phyloP scores from a whole-genome alignment of 2,888 invertebrate species.

The Drosophila leonis region DNA sequence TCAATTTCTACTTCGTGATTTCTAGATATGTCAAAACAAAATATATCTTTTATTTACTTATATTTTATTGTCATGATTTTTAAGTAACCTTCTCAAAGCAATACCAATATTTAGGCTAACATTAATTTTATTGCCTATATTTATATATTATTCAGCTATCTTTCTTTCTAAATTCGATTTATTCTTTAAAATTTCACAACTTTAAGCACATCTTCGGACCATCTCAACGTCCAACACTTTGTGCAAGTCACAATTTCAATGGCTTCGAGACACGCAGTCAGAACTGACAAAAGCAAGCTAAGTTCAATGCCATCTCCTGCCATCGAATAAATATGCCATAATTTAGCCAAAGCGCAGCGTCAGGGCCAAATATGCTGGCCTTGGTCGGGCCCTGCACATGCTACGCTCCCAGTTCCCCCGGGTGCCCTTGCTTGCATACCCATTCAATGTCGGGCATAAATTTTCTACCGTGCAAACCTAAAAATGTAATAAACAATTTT shows the following conservation, averaged over 20 bases:
- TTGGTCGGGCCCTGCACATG: conserved; percentile 35
- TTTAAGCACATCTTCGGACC: not conserved
- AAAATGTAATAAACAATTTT: conserved; percentile 70
- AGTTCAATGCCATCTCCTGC: conserved; percentile 57
- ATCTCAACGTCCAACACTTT: conserved; percentile 24
- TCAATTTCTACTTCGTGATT: not conserved
- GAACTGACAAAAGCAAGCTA: conserved; percentile 39
- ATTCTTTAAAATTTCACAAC: not conserved
- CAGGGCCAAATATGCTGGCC: conserved; percentile 60
- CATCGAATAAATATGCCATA: conserved; percentile 46
- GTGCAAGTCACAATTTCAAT: conserved; percentile 20
- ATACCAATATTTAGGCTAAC: not conserved
- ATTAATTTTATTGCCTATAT: not conserved
- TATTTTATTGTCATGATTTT: not conserved
- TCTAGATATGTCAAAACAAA: not conserved
- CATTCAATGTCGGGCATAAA: conserved; percentile 70
- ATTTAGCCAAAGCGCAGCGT: conserved; percentile 50
- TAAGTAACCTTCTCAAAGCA: not conserved
- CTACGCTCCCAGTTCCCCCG: conserved; percentile 8
- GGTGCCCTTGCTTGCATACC: conserved; percentile 48
- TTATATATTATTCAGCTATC: not conserved
- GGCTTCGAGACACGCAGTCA: conserved; percentile 10
- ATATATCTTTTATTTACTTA: not conserved
- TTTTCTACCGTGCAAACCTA: conserved; percentile 55
- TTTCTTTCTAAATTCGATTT: no score